Percentiles rank a stretch among this genome's conserved stretches.
phyloP scores from a whole-genome alignment of 1,140 invertebrate genomes.

The Anoplolepis gracilipes region DNA sequence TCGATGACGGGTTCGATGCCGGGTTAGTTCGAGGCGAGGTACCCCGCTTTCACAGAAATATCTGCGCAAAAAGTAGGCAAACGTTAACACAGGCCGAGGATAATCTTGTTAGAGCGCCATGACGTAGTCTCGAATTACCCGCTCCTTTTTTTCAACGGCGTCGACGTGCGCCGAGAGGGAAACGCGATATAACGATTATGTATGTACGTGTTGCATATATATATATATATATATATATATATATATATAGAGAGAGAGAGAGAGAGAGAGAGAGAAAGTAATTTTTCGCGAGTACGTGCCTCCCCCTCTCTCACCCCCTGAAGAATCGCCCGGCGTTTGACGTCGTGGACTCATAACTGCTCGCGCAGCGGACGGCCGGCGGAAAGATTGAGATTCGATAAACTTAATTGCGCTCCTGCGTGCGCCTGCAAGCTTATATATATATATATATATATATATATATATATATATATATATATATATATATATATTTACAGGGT shows the following conservation, averaged over 20 bases:
- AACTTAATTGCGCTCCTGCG: constrained; percentile 42
- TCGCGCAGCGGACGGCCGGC: not conserved
- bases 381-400: constrained; percentile 54
- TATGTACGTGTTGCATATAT: not conserved
- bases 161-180: not conserved
- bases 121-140: constrained; percentile 18
- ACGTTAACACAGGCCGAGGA: constrained; percentile 39
- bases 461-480: no score
- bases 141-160: constrained; percentile 9
- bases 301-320: not conserved
- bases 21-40: not conserved
- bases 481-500: no score
- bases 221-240: no score
- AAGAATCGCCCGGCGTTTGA: constrained; percentile 26
- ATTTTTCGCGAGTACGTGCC: constrained; percentile 34
- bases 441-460: no score
- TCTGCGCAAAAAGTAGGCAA: constrained; percentile 29
- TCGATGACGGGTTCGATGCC: constrained; percentile 17
- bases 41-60: not conserved
- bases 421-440: constrained; percentile 41
- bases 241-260: no score
- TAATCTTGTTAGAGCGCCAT: constrained; percentile 42
- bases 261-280: not conserved
- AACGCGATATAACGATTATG: constrained; percentile 27
- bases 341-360: constrained; percentile 6